phyloP scores from a whole-genome alignment of 2,113 vertebrate species.

The Anarrhichthys ocellatus region DNA sequence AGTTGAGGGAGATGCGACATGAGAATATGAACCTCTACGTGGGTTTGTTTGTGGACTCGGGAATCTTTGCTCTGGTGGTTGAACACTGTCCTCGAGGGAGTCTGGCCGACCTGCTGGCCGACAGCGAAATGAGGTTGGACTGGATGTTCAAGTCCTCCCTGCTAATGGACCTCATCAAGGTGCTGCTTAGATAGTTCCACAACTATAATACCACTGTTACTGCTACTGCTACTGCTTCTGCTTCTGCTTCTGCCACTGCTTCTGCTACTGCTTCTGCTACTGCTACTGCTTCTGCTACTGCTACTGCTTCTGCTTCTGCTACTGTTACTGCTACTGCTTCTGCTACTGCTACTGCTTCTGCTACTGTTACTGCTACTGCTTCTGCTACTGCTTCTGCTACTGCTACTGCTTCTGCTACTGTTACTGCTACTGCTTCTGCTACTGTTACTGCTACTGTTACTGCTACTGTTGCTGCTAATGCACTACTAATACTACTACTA shows the following conservation, averaged over 20 bases:
- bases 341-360: too few species aligned
- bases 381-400: neutral
- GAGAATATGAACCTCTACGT: constrained; percentile 88
- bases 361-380: too few species aligned
- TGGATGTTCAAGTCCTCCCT: constrained; percentile 97
- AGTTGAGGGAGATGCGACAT: constrained; percentile 89
- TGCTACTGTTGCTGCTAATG: neutral
- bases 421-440: neutral
- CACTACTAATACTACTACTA: neutral
- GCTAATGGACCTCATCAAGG: constrained; percentile 89
- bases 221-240: neutral
- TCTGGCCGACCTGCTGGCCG: constrained; percentile 88
- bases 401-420: neutral
- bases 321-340: neutral
- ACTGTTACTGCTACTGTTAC: neutral
- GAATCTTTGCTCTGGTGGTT: constrained; percentile 86
- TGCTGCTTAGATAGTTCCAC: constrained; percentile 5
- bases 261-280: too few species aligned
- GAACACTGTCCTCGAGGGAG: constrained; percentile 90
- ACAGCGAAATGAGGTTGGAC: constrained; percentile 89
- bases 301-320: neutral
- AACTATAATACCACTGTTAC: neutral
- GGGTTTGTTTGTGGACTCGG: constrained; percentile 86
- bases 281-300: too few species aligned
- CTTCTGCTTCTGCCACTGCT: neutral